phyloP scores from a whole-genome alignment of 2,797 vertebrate species.

The Meda fulgida region DNA sequence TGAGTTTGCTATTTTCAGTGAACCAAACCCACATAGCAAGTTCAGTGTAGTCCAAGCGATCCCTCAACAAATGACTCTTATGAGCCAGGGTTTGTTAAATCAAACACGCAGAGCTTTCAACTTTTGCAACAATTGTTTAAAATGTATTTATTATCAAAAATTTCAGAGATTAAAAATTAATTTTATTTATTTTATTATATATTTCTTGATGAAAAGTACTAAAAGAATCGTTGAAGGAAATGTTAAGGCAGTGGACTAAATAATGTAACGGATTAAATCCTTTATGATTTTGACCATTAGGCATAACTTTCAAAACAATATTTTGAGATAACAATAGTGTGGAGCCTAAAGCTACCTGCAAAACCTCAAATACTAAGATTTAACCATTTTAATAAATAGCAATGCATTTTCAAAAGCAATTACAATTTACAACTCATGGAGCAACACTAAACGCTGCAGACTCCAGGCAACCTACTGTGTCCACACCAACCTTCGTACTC shows the following conservation, averaged over 20 bases:
- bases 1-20: neutral
- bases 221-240: neutral
- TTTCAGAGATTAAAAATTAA: neutral
- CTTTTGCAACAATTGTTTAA: neutral
- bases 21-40: neutral
- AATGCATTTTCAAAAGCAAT: constrained; percentile 33
- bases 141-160: neutral
- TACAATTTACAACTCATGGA: constrained; percentile 5
- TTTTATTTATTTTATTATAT: neutral
- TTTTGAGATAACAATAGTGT: neutral
- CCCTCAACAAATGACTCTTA: neutral
- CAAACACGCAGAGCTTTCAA: neutral
- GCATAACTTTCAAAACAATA: neutral
- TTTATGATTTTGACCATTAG: neutral
- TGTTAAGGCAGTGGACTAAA: neutral
- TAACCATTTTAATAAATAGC: constrained; percentile 3
- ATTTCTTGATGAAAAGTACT: neutral
- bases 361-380: neutral
- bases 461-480: constrained; percentile 34
- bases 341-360: neutral
- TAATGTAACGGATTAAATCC: neutral
- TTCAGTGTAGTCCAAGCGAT: neutral
- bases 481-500: constrained; percentile 3
- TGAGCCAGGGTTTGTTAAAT: neutral
- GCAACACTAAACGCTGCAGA: neutral